Evolutionary conservation across 2,113 vertebrate genomes (phyloP).

Genomic region (human): GRCh38 chr15:44208001-44208500

Average conservation of each 20-base stretch:
- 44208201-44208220: background rate
- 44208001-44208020: background rate
- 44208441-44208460: background rate
- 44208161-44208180: slow-evolving; percentile 21
- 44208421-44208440: background rate
- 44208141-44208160: slow-evolving; percentile 32
- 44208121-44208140: slow-evolving; percentile 11
- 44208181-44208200: slow-evolving; percentile 18
- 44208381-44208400: background rate
- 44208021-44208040: background rate
- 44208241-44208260: background rate
- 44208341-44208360: background rate
- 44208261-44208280: background rate
- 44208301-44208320: background rate
- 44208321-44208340: background rate
- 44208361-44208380: background rate
- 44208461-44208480: background rate
- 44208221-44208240: background rate
- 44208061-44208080: background rate
- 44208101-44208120: background rate
- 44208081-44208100: background rate
- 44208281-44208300: background rate
- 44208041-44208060: background rate
- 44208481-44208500: background rate
- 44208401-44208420: background rate